phyloP scores from a whole-genome alignment of 1,140 invertebrate genomes.

The Drosophila subobscura region DNA sequence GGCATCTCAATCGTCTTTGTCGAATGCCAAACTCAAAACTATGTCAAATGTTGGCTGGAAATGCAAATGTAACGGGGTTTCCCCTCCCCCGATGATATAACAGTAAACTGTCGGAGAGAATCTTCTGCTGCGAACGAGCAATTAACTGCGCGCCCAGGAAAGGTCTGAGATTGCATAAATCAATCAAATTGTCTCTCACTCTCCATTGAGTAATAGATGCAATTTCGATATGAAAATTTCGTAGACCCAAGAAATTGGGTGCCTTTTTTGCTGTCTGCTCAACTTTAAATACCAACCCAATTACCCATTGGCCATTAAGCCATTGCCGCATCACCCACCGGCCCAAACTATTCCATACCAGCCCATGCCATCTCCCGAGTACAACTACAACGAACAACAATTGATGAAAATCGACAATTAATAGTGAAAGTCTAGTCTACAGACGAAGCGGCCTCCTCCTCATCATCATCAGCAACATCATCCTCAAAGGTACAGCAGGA shows the following conservation, averaged over 20 bases:
- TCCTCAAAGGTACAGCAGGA: slow-evolving; percentile 70
- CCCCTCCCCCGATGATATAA: slow-evolving; percentile 38
- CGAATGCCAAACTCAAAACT: slow-evolving; percentile 28
- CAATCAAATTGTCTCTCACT: slow-evolving; percentile 81
- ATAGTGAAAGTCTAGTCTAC: slow-evolving; percentile 72
- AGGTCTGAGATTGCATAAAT: slow-evolving; percentile 75
- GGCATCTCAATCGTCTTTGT: slow-evolving; percentile 22
- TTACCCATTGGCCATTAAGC: slow-evolving; percentile 56
- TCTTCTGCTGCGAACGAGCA: slow-evolving; percentile 49
- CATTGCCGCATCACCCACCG: no score
- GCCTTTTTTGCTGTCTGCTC: slow-evolving; percentile 53
- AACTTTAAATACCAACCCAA: slow-evolving; percentile 82
- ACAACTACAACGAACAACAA: slow-evolving; percentile 55
- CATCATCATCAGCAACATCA: slow-evolving; percentile 35
- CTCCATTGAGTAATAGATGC: slow-evolving; percentile 79
- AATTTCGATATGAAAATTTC: slow-evolving; percentile 77
- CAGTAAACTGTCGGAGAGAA: slow-evolving; percentile 1
- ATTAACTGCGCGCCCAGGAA: slow-evolving; percentile 54
- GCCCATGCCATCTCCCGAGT: no score
- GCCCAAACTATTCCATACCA: no score
- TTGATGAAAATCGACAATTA: slow-evolving; percentile 82
- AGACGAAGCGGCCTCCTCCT: slow-evolving; percentile 54
- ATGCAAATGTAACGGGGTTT: slow-evolving; percentile 38
- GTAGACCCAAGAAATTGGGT: slow-evolving; percentile 56
- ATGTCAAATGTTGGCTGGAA: slow-evolving; percentile 28